phyloP scores from a whole-genome alignment of 2,797 vertebrate species.

The Phaenicophaeus curvirostris region DNA sequence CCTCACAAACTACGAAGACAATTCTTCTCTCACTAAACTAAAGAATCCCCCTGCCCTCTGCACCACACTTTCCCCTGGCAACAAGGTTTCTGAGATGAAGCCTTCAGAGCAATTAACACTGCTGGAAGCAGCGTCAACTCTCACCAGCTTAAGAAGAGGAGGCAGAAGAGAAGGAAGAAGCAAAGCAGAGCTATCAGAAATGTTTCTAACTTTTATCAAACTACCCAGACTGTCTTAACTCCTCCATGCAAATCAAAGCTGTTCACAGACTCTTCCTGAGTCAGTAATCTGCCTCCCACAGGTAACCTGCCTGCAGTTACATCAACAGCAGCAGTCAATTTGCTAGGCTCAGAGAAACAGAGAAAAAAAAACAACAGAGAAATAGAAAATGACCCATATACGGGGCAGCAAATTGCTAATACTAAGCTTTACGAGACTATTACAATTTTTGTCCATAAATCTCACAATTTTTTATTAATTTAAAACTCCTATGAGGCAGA shows the following conservation, averaged over 20 bases:
- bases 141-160: background rate
- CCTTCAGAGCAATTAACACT: background rate
- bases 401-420: background rate
- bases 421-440: background rate
- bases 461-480: background rate
- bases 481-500: background rate
- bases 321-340: background rate
- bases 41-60: background rate
- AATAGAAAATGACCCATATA: background rate
- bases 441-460: background rate
- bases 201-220: background rate
- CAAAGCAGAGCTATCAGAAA: background rate
- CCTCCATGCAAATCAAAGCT: background rate
- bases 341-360: background rate
- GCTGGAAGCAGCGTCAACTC: background rate
- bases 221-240: background rate
- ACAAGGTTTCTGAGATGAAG: background rate
- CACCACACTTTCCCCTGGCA: background rate
- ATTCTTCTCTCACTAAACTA: background rate
- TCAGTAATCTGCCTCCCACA: background rate
- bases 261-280: background rate
- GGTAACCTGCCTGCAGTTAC: background rate
- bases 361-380: background rate
- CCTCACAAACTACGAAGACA: background rate
- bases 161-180: background rate